Evolutionary conservation across 1,140 invertebrate species (phyloP).

Genomic region (Macrosteles quadrilineatus): DNA sequence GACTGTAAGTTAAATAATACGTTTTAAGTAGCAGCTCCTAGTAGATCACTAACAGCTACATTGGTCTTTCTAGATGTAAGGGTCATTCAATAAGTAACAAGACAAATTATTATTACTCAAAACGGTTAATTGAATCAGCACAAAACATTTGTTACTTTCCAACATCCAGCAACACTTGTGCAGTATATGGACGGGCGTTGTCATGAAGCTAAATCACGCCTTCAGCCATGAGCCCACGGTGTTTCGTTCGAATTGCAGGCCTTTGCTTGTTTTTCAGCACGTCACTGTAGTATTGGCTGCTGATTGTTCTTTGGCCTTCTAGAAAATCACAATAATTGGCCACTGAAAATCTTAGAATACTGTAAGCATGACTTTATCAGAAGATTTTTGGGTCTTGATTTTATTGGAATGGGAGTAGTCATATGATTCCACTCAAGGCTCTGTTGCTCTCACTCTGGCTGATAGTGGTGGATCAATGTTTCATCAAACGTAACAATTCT

Average conservation of each 20-base stretch:
- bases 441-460: constrained; percentile 40
- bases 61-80: too few relatives aligned
- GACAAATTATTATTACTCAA: too few relatives aligned
- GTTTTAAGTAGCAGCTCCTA: too few relatives aligned
- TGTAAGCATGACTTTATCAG: too few relatives aligned
- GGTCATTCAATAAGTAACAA: too few relatives aligned
- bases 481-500: constrained; percentile 39
- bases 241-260: not conserved
- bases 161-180: constrained; percentile 34
- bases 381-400: too few relatives aligned
- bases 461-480: constrained; percentile 42
- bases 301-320: constrained; percentile 8
- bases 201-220: constrained; percentile 45
- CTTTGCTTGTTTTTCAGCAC: constrained; percentile 12
- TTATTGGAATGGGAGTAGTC: too few relatives aligned
- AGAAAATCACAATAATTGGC: constrained; percentile 6
- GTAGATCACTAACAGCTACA: too few relatives aligned
- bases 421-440: constrained; percentile 13
- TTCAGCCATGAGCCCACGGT: constrained; percentile 24
- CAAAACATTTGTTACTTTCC: constrained; percentile 32
- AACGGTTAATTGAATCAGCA: too few relatives aligned
- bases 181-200: constrained; percentile 46
- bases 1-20: too few relatives aligned
- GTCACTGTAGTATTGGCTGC: constrained; percentile 3
- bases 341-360: not conserved